A percentile compares a stretch with the other conserved stretches of the same genome.
phyloP scores from a whole-genome alignment of 2,888 invertebrate genomes.

The Drosophila glabriapex region DNA sequence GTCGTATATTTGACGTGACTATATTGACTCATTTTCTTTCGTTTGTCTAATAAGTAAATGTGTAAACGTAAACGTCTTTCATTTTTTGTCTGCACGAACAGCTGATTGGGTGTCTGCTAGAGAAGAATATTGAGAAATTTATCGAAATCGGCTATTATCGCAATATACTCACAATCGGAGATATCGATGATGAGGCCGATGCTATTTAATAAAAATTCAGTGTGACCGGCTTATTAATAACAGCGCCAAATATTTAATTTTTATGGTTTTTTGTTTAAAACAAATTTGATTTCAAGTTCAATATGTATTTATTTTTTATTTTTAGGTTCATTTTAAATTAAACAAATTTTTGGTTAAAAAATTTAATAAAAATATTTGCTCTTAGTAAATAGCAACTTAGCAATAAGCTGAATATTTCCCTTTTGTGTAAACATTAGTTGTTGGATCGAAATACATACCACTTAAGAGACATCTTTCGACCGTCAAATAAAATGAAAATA shows the following conservation, averaged over 20 bases:
- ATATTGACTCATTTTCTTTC: conserved; percentile 70
- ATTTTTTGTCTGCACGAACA: conserved; percentile 54
- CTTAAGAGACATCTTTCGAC: background rate
- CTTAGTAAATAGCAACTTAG: background rate
- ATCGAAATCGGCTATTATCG: conserved; percentile 21
- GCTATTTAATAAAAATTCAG: background rate
- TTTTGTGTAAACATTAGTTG: background rate
- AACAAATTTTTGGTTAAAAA: background rate
- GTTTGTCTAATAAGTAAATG: conserved; percentile 45
- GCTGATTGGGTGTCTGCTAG: conserved; percentile 36
- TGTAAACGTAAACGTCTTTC: conserved; percentile 63
- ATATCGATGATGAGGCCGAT: conserved; percentile 4
- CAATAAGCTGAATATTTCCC: background rate
- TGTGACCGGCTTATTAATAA: conserved; percentile 8
- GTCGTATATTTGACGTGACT: conserved; percentile 72
- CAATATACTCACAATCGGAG: background rate
- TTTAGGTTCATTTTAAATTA: background rate
- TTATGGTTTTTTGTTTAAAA: background rate
- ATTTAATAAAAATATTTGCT: background rate
- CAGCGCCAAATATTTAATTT: conserved; percentile 5
- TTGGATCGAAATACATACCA: background rate
- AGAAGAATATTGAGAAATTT: background rate
- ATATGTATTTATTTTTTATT: background rate
- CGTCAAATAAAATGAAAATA: background rate
- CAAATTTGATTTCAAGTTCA: background rate